Base-by-base conservation (phyloP, 2,888 invertebrate species). In the Acanthacorydalis orientalis region DNA sequence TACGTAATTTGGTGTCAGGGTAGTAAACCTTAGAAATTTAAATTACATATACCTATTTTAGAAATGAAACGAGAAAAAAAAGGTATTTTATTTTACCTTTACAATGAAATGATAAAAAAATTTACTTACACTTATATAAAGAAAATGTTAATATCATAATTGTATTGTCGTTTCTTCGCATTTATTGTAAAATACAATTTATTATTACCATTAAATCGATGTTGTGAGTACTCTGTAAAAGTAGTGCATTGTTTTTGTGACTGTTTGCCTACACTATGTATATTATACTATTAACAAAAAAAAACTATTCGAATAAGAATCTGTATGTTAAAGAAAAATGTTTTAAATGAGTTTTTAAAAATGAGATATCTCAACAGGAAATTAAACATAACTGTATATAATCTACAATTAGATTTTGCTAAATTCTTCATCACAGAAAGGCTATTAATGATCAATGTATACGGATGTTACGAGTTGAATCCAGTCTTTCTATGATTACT, bases 1-100 rank as follows among this genome's bases (percentile, higher is more conserved):
- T 83, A 83, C 83, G 83, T 83, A 83, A 83, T 80, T 81, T 81
- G 78, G 78, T 82, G 82, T 82, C 83, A 83, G 83, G 83, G 83
- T 83, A 76, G 77, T 72, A 63, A 63, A 57, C 56, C 56, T 58
- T 57, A 59, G 57, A 60, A 51, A 51, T 48, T 50, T 39, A 45
- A 37, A 41, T 38, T 46, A 39, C 37, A 48, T 48, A 48, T 44
- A 33, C 34, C 32, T n/a, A 33, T 14, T 44, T 41, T 41, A 41
- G 15, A 41, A 44, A 44, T 34, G 33, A 23, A 35, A 14, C 31
- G 23, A 43, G 23, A 35, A 35, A 14, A 44, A 11, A 11, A 33
- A 45, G 45, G 45, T 45, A 45, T 45, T 45, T 42, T 42, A 16
- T 42, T 42, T 34, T 45, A 45, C 45, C 45, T 45, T 45, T 45